Evolutionary conservation across 2,113 vertebrate species (phyloP).

Genomic region (Bagarius yarrelli): DNA sequence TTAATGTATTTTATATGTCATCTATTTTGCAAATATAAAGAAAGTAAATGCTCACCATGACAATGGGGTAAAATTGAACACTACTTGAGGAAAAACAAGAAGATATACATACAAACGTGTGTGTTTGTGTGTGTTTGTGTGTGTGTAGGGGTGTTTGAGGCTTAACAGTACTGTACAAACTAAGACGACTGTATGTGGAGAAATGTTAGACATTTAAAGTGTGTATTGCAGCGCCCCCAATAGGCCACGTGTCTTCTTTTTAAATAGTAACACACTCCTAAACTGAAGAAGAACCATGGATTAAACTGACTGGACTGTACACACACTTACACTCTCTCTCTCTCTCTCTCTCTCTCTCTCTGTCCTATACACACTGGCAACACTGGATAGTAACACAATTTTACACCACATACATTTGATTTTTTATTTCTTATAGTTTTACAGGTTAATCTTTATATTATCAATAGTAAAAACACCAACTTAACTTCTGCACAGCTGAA

Average conservation of each 20-base stretch:
- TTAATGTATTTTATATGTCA: neutral
- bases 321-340: neutral
- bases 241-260: neutral
- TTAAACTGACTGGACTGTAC: neutral
- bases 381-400: neutral
- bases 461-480: neutral
- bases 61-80: slow-evolving; percentile 17
- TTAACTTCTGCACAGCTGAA: neutral
- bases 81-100: slow-evolving; percentile 27
- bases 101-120: slow-evolving; percentile 31
- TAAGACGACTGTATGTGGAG: slow-evolving; percentile 28
- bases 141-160: slow-evolving; percentile 20
- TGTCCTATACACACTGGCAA: neutral
- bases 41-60: slow-evolving; percentile 44
- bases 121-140: slow-evolving; percentile 25
- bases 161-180: slow-evolving; percentile 57
- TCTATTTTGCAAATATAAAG: slow-evolving; percentile 22
- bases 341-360: neutral
- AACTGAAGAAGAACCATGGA: neutral
- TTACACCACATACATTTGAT: neutral
- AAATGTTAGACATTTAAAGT: slow-evolving; percentile 25
- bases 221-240: slow-evolving; percentile 50
- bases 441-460: neutral
- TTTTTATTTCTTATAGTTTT: neutral
- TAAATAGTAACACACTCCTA: neutral